Evolutionary conservation across 2,797 vertebrate species (phyloP).

Genomic region (Oryzias dopingdopingensis): DNA sequence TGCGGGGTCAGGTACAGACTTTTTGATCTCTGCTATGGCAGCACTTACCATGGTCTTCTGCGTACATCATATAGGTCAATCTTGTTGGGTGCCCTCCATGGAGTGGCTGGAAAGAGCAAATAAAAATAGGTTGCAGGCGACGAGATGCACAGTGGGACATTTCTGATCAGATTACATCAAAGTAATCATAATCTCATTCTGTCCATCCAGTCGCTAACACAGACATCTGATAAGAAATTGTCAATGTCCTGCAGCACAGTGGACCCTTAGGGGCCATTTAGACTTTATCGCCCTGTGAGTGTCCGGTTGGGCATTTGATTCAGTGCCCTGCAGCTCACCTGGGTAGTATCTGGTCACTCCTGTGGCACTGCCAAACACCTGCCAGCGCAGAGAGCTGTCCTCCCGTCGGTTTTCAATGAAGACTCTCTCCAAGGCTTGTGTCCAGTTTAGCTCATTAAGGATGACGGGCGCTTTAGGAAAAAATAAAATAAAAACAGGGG

Average conservation of each 20-base stretch:
- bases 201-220: conserved; percentile 54
- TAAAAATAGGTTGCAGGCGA: conserved; percentile 35
- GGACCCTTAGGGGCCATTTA: conserved; percentile 63
- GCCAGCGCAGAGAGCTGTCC: conserved; percentile 94
- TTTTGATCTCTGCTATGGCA: background rate
- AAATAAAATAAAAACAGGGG: background rate
- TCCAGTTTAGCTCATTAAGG: conserved; percentile 98
- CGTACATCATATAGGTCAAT: conserved; percentile 98
- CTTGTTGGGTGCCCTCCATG: conserved; percentile 95
- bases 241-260: conserved; percentile 53
- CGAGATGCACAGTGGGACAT: conserved; percentile 41
- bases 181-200: conserved; percentile 69
- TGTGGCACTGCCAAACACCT: conserved; percentile 97
- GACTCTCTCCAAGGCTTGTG: conserved; percentile 89
- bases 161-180: conserved; percentile 66
- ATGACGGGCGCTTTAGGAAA: conserved; percentile 86
- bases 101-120: conserved; percentile 82
- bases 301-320: conserved; percentile 40
- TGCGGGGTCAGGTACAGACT: background rate
- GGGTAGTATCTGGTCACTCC: conserved; percentile 91
- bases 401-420: conserved; percentile 93
- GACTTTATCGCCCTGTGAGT: conserved; percentile 58
- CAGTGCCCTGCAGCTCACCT: conserved; percentile 44
- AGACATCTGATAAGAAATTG: conserved; percentile 69
- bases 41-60: conserved; percentile 93